Evolutionary conservation across 2,113 vertebrate genomes (phyloP).

Genomic region (Camelus dromedarius): DNA sequence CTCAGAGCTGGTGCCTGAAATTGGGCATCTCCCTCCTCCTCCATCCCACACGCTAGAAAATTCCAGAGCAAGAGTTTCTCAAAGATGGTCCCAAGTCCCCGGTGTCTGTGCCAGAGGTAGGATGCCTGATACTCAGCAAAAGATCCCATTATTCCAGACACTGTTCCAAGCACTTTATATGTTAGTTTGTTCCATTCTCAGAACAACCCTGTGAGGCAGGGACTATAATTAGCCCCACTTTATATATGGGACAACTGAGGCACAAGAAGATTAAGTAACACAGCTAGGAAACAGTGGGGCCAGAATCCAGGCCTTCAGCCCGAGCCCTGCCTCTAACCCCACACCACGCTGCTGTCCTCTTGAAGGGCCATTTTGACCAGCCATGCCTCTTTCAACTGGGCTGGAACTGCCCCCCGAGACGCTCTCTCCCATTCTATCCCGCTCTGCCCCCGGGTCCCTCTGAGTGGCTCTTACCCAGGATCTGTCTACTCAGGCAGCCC

Average conservation of each 20-base stretch:
- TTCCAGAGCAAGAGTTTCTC: neutral
- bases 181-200: neutral
- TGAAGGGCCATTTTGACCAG: neutral
- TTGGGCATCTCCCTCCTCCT: neutral
- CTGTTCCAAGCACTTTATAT: neutral
- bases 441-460: neutral
- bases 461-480: neutral
- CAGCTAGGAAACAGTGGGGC: neutral
- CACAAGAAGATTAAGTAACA: neutral
- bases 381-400: neutral
- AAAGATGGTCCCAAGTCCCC: neutral
- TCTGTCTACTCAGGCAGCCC: neutral
- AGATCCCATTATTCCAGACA: conserved; percentile 2
- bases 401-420: neutral
- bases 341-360: neutral
- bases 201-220: neutral
- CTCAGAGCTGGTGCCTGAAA: conserved; percentile 20
- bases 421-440: neutral
- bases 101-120: neutral
- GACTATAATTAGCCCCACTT: neutral
- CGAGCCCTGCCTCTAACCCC: too few relatives aligned
- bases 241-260: neutral
- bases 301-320: neutral
- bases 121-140: neutral
- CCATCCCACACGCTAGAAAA: conserved; percentile 3